Evolutionary conservation across 2,888 invertebrate genomes (phyloP).

Genomic region (Cordilura impudica): DNA sequence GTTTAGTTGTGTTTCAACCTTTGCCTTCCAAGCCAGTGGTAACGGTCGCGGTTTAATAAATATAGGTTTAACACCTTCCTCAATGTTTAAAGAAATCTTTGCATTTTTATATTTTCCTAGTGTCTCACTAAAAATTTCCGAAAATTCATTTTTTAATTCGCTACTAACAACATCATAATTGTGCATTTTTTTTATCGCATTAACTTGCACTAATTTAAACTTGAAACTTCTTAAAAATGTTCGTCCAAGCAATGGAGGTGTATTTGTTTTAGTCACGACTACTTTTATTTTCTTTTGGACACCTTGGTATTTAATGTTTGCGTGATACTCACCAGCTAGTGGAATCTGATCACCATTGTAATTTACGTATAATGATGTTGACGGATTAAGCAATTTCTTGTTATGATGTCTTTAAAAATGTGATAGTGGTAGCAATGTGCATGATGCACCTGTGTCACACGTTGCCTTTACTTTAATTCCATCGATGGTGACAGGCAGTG

Average conservation of each 20-base stretch:
- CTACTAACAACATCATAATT: too few species aligned
- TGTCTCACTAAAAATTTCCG: too few species aligned
- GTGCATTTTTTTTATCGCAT: too few species aligned
- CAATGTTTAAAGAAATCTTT: too few species aligned
- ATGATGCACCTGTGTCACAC: neutral
- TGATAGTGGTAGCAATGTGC: slow-evolving; percentile 1
- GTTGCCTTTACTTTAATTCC: neutral
- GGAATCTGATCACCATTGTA: slow-evolving; percentile 8
- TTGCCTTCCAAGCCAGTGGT: neutral
- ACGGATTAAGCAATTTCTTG: neutral
- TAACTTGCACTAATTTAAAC: neutral
- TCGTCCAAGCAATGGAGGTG: neutral
- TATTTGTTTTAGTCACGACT: too few species aligned
- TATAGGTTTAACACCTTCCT: too few species aligned
- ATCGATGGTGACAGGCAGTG: neutral
- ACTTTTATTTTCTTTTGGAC: too few species aligned
- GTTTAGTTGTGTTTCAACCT: neutral
- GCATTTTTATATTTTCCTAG: too few species aligned
- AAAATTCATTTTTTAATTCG: too few species aligned
- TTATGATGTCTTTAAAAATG: slow-evolving; percentile 4
- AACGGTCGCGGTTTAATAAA: too few species aligned
- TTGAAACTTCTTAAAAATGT: neutral
- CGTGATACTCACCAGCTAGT: slow-evolving; percentile 4
- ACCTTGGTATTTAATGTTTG: too few species aligned
- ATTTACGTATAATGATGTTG: neutral